A percentile compares a stretch with the other conserved stretches of the same genome.
phyloP scores from a whole-genome alignment of 2,113 vertebrate species.

The Zapus hudsonius region DNA sequence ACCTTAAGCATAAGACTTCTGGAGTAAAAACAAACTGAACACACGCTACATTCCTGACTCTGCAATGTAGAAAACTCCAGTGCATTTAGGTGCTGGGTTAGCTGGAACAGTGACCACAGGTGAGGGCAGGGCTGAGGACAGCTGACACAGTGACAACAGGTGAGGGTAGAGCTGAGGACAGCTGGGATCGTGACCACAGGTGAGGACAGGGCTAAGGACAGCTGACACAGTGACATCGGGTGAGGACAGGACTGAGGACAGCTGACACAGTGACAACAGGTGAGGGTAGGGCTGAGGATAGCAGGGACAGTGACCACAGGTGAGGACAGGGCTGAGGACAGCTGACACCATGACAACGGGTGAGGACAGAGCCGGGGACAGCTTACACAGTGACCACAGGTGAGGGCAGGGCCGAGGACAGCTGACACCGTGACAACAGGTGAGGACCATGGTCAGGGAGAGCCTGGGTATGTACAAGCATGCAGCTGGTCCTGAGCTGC shows the following conservation, averaged over 20 bases:
- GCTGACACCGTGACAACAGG: too few relatives aligned
- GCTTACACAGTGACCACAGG: too few relatives aligned
- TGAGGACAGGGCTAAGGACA: neutral
- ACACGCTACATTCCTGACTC: neutral
- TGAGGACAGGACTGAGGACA: too few relatives aligned
- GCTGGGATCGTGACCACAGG: neutral
- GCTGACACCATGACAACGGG: too few relatives aligned
- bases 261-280: neutral
- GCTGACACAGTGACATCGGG: rapidly evolving
- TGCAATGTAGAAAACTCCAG: neutral
- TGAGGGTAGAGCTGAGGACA: too few relatives aligned
- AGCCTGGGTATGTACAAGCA: too few relatives aligned
- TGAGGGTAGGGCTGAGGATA: neutral
- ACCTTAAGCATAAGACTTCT: neutral
- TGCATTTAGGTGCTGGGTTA: neutral
- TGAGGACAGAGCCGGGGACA: too few relatives aligned
- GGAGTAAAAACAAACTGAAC: neutral
- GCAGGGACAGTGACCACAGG: rapidly evolving
- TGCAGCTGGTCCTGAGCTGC: neutral
- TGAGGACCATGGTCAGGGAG: too few relatives aligned
- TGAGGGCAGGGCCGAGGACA: too few relatives aligned
- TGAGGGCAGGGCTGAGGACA: neutral
- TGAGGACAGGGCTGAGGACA: too few relatives aligned
- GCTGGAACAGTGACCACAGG: neutral
- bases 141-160: rapidly evolving